phyloP scores from a whole-genome alignment of 2,888 invertebrate species.

The Antheraea yamamai region DNA sequence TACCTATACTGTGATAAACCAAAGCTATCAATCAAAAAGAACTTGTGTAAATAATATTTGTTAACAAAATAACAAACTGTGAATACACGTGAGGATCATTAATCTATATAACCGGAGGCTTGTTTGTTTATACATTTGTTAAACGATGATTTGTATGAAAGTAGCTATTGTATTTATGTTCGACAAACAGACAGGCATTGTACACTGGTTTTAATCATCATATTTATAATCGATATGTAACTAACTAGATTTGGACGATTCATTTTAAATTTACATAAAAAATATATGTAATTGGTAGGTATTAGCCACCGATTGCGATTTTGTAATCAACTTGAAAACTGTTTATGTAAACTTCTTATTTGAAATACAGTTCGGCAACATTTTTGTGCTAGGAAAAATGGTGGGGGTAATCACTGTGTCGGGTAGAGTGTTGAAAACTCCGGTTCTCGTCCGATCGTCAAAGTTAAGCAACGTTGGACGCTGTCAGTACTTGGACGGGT shows the following conservation, averaged over 20 bases:
- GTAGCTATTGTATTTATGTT: background rate
- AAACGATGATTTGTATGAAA: constrained; percentile 13
- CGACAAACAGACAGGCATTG: background rate
- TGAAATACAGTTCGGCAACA: too few species aligned
- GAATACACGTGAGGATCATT: constrained; percentile 64
- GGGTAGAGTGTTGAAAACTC: too few species aligned
- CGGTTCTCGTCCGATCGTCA: too few species aligned
- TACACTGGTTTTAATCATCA: background rate
- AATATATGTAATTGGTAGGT: background rate
- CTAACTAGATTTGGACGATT: background rate
- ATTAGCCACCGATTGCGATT: background rate
- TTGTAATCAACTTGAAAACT: too few species aligned
- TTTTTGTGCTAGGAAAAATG: too few species aligned
- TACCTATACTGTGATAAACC: constrained; percentile 41
- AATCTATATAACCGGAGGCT: constrained; percentile 72
- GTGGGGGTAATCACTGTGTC: too few species aligned
- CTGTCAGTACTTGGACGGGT: too few species aligned
- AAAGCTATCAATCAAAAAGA: constrained; percentile 54
- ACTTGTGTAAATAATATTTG: constrained; percentile 60
- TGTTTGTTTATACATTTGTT: constrained; percentile 59
- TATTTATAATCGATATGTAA: background rate
- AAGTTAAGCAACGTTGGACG: too few species aligned
- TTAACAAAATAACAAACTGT: constrained; percentile 69
- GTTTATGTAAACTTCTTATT: too few species aligned
- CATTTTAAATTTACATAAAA: background rate